Conservation (phyloP, 1,140 invertebrate species). For the Trissolcus basalis region DNA sequence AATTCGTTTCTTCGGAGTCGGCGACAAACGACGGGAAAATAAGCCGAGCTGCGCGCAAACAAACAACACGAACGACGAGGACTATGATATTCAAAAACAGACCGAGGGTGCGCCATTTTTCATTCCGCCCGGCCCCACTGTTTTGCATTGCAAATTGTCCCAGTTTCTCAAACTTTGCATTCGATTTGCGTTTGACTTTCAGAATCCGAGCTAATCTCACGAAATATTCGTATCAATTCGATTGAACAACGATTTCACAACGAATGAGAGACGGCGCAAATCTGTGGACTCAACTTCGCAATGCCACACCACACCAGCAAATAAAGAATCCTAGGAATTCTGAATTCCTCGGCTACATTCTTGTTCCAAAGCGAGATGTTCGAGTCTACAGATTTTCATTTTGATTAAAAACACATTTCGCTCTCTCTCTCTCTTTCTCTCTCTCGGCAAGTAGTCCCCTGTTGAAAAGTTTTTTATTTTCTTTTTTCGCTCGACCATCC, state of each 20-base stretch:
- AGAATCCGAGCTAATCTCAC: constrained; percentile 12
- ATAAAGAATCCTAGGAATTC: neutral
- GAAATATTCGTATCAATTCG: constrained; percentile 12
- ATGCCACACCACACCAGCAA: neutral
- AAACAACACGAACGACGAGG: constrained; percentile 10
- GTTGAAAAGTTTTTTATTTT: too few relatives aligned
- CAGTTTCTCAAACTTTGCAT: constrained; percentile 20
- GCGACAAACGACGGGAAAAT: constrained; percentile 1
- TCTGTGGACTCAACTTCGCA: too few relatives aligned
- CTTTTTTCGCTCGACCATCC: too few relatives aligned
- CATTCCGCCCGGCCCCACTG: neutral
- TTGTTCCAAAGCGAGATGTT: too few relatives aligned
- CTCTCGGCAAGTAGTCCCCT: too few relatives aligned
- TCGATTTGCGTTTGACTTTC: constrained; percentile 17
- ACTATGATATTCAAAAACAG: constrained; percentile 26
- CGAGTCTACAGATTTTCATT: too few relatives aligned
- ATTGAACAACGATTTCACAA: constrained; percentile 3
- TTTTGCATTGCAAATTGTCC: constrained; percentile 33
- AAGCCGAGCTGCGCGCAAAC: constrained; percentile 2
- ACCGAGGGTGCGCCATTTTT: constrained; percentile 5
- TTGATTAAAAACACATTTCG: too few relatives aligned
- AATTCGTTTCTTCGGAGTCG: constrained; percentile 27
- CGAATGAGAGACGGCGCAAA: neutral
- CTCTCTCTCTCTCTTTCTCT: too few relatives aligned
- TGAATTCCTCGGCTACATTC: too few relatives aligned